Percentiles rank a stretch among this genome's conserved stretches.
phyloP scores from a whole-genome alignment of 2,888 invertebrate species.

The Drosophila tanythrix region DNA sequence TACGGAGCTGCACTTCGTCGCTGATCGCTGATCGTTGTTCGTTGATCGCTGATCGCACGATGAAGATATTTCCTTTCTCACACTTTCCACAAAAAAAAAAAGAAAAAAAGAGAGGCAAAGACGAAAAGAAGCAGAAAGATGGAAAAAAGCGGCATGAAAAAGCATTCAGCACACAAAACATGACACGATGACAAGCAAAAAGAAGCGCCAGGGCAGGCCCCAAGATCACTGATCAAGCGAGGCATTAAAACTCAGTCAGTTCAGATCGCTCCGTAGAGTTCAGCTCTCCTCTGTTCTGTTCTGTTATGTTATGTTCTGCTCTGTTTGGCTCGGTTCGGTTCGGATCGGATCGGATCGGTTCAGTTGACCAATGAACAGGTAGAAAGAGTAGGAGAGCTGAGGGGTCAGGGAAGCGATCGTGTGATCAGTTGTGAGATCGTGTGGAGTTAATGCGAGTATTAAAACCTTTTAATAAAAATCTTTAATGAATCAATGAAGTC shows the following conservation, averaged over 20 bases:
- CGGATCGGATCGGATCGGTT: constrained; percentile 24
- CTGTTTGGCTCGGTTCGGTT: constrained; percentile 14
- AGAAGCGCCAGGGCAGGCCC: constrained; percentile 71
- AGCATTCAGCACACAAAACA: constrained; percentile 80
- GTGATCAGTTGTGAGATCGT: constrained; percentile 79
- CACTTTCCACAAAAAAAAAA: constrained; percentile 72
- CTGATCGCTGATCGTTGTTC: constrained; percentile 60
- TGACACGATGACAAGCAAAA: constrained; percentile 83
- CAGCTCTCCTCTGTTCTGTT: constrained; percentile 28
- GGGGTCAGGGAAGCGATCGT: constrained; percentile 46
- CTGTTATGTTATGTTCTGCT: constrained; percentile 17
- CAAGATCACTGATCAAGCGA: constrained; percentile 45
- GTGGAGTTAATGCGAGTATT: constrained; percentile 83
- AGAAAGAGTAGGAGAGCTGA: constrained; percentile 9
- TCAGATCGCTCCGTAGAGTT: constrained; percentile 23
- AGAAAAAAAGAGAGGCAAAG: constrained; percentile 18
- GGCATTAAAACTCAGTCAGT: constrained; percentile 74
- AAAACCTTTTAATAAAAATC: constrained; percentile 84
- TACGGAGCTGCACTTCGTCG: constrained; percentile 69
- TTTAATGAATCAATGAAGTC: constrained; percentile 81
- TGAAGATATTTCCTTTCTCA: constrained; percentile 79
- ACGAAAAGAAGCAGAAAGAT: constrained; percentile 41
- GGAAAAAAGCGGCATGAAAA: constrained; percentile 72
- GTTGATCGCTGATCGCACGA: constrained; percentile 69
- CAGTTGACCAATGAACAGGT: constrained; percentile 47